Base-by-base conservation (phyloP, 2,797 vertebrate species). In the Chelon labrosus region DNA sequence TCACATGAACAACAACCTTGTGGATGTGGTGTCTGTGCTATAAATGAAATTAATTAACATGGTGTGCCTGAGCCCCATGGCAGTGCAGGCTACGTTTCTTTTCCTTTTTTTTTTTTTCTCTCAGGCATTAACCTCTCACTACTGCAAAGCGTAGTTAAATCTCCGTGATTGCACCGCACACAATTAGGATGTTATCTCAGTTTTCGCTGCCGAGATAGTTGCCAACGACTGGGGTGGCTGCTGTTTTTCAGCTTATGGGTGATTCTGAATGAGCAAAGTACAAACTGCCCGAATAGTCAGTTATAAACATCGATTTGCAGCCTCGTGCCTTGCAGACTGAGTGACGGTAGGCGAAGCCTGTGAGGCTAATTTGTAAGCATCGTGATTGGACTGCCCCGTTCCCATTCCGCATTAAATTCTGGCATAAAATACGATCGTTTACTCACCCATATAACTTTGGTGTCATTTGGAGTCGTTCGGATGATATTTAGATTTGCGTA, bases 11-110 rank as follows among this genome's bases (percentile, higher is more conserved):
- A 78, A 77, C 85, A 86, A 75, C 72, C 78, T 79, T 73, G 70
- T 84, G 82, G 71, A 83, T 80, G 62, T 51, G 47, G 58, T 38
- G 49, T 65, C 67, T 83, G 76, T 58, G 69, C 81, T 89, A 66
- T 87, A 89, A 86, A 84, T 87, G 79, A 84, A 91, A 92, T 93
- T 88, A 92, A 94, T 93, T 92, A 92, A 84, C 74, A 80, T 77
- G 69, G 67, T 78, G 83, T 75, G 68, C 83, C 80, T 83, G 65
- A 77, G 77, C 89, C 91, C 83, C 66, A 66, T 78, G 86, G 77
- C 84, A 67, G 62, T 69, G 51, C 75, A 69, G 70, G 79, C 77
- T 75, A 77, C 65, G 51, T 84, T 85, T 89, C 80, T 84, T 12
- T 27, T 59, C 46, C 37, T 10, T 79, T 80, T 85, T 82, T 80